A percentile compares a stretch with the other conserved stretches of the same genome.
These are phyloP conservation scores for Cygnus atratus DNA, from an alignment of 2,113 vertebrate genomes.

Conservation along the genomic window DNA sequence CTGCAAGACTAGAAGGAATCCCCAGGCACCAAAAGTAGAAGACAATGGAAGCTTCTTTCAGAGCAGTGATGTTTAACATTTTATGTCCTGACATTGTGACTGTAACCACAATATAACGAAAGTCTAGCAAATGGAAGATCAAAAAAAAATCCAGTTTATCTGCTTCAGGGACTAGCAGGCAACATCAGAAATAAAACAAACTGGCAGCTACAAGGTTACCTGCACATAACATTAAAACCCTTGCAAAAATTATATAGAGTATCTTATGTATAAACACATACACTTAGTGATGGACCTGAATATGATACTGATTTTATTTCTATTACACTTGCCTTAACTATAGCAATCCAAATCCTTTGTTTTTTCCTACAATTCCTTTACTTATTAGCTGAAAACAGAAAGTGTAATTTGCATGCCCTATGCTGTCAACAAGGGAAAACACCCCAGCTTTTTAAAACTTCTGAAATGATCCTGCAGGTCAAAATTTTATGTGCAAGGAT, in stretches of 20 bases:
- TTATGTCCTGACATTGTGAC: slow-evolving; percentile 71
- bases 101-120: slow-evolving; percentile 61
- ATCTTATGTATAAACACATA: background rate
- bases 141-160: slow-evolving; percentile 60
- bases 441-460: background rate
- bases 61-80: slow-evolving; percentile 74
- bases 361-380: background rate
- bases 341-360: background rate
- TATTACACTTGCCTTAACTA: background rate
- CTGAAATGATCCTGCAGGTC: background rate
- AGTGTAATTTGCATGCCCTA: background rate
- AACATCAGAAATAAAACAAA: slow-evolving; percentile 63
- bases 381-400: background rate
- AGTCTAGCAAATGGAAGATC: slow-evolving; percentile 67
- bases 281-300: background rate
- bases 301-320: background rate
- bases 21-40: slow-evolving; percentile 66
- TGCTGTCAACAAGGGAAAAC: background rate
- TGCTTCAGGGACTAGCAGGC: slow-evolving; percentile 67
- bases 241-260: background rate
- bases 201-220: slow-evolving; percentile 40
- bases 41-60: slow-evolving; percentile 70
- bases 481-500: background rate
- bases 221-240: background rate
- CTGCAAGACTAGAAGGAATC: slow-evolving; percentile 63